Conservation (phyloP, 2,797 vertebrate genomes). For the Lepilemur ruficaudatus region DNA sequence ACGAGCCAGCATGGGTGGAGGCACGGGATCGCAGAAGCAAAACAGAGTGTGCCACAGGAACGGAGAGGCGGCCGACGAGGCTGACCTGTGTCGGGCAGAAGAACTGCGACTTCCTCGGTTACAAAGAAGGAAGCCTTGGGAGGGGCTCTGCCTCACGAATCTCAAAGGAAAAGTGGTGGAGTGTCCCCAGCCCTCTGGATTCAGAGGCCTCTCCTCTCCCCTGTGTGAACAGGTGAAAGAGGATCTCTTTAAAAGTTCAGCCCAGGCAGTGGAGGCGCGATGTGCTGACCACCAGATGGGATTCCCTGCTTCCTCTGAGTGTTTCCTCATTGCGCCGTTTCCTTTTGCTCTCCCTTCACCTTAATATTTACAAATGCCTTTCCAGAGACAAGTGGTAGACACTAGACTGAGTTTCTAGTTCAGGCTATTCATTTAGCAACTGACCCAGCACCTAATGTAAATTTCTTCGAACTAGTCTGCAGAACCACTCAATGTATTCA, state of each 20-base stretch:
- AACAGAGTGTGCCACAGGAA: rapidly evolving
- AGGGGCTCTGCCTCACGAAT: not conserved
- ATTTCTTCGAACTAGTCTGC: not conserved
- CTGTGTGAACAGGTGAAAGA: not conserved
- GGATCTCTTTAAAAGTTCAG: not conserved
- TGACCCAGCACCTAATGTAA: not conserved
- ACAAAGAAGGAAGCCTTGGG: not conserved
- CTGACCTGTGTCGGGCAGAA: not conserved
- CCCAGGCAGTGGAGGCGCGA: not conserved
- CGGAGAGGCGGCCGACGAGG: not conserved
- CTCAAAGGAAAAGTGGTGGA: not conserved
- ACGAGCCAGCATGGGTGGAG: rapidly evolving
- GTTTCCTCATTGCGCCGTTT: not conserved
- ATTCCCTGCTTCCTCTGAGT: not conserved
- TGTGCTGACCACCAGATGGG: not conserved
- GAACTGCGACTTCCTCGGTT: not conserved
- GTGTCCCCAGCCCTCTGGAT: too few relatives aligned
- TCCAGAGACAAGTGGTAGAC: not conserved
- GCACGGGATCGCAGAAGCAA: not conserved
- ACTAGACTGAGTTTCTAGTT: not conserved
- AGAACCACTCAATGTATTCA: not conserved
- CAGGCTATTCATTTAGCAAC: not conserved
- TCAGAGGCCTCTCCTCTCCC: not conserved
- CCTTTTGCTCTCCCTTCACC: not conserved
- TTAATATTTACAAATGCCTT: not conserved